Evolutionary conservation across 2,888 invertebrate species (phyloP).

Genomic region (Iphiclides podalirius): DNA sequence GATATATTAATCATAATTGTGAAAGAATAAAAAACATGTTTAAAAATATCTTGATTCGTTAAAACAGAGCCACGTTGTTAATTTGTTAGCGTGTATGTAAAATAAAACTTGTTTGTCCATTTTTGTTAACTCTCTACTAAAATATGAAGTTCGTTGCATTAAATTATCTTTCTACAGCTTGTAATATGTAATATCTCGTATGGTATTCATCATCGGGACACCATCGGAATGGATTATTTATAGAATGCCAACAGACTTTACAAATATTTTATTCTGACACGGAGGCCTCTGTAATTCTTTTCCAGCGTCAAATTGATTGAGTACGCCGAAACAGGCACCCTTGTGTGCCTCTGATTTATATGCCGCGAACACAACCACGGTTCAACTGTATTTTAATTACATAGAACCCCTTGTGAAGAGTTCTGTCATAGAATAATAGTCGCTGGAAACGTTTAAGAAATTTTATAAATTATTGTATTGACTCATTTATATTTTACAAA

Average conservation of each 20-base stretch:
- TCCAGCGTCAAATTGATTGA: slow-evolving; percentile 18
- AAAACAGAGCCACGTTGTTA: too few relatives aligned
- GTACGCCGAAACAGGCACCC: slow-evolving; percentile 18
- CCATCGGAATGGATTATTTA: neutral
- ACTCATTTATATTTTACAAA: too few relatives aligned
- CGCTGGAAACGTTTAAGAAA: slow-evolving; percentile 26
- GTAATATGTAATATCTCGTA: too few relatives aligned
- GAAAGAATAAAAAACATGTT: too few relatives aligned
- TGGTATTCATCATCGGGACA: too few relatives aligned
- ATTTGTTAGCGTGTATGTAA: too few relatives aligned
- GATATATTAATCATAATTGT: too few relatives aligned
- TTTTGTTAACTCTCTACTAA: too few relatives aligned
- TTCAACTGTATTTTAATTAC: slow-evolving; percentile 60
- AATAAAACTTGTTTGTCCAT: too few relatives aligned
- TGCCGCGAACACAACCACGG: slow-evolving; percentile 50
- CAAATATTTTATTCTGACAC: neutral
- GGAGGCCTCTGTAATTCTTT: slow-evolving; percentile 6
- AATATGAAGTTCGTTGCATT: too few relatives aligned
- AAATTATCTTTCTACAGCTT: too few relatives aligned
- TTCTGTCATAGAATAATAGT: slow-evolving; percentile 29
- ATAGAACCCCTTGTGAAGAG: slow-evolving; percentile 44
- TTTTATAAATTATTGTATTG: neutral
- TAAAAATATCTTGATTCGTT: too few relatives aligned
- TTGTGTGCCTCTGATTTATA: slow-evolving; percentile 49
- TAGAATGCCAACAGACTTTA: neutral